A percentile compares a stretch with the other conserved stretches of the same genome.
These are phyloP conservation scores for Agapornis canus DNA, from an alignment of 2,797 vertebrate genomes.

Conservation along the genomic window DNA sequence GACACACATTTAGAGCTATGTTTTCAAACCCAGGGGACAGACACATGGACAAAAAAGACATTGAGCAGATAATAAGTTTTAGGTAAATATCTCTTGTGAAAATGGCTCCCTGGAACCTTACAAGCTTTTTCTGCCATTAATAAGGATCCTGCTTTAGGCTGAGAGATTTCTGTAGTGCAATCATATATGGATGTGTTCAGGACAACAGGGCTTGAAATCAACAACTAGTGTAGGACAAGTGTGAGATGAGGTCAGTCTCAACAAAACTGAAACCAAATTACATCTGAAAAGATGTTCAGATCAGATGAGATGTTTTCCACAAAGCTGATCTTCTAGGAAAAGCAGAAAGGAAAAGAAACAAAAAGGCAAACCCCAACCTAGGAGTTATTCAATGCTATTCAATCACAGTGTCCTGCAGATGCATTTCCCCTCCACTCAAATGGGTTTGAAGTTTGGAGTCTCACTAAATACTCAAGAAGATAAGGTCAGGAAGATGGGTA, in stretches of 20 bases:
- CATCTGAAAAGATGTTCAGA: not conserved
- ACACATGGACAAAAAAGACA: slow-evolving; percentile 15
- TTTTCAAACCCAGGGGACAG: slow-evolving; percentile 10
- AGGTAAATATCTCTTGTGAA: slow-evolving; percentile 1
- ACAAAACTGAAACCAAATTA: slow-evolving; percentile 6
- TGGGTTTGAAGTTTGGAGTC: not conserved
- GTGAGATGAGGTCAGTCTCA: not conserved
- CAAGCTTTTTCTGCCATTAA: slow-evolving; percentile 33
- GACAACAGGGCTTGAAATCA: slow-evolving; percentile 11
- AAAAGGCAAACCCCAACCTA: not conserved
- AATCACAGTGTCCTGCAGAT: not conserved
- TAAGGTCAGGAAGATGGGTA: not conserved
- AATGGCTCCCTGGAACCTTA: slow-evolving; percentile 24
- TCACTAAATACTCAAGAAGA: not conserved
- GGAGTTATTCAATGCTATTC: slow-evolving; percentile 13
- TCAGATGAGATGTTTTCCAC: not conserved
- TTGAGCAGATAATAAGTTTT: slow-evolving; percentile 28
- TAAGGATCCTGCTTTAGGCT: not conserved
- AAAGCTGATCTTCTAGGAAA: not conserved
- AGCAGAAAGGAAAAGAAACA: not conserved
- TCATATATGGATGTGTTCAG: not conserved
- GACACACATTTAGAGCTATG: slow-evolving; percentile 5
- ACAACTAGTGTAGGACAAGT: not conserved
- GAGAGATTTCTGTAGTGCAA: not conserved
- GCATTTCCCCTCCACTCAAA: not conserved